Evolutionary conservation across 2,888 invertebrate genomes (phyloP).

Genomic region (Euclidia mi): DNA sequence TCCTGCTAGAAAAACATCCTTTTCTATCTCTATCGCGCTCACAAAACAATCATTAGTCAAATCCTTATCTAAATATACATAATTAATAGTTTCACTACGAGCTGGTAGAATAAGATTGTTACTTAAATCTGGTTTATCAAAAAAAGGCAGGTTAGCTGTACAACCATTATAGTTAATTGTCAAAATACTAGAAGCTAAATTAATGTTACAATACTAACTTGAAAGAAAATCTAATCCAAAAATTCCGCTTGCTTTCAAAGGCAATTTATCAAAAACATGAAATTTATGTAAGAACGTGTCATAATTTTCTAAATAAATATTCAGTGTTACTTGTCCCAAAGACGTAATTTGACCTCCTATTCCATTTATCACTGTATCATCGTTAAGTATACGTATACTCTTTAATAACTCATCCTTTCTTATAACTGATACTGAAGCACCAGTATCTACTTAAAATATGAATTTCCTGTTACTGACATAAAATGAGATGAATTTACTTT

Average conservation of each 20-base stretch:
- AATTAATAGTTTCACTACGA: constrained; percentile 1
- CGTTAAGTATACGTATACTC: not conserved
- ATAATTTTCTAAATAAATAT: not conserved
- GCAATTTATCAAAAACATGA: not conserved
- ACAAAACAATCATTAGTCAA: not conserved
- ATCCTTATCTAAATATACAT: not conserved
- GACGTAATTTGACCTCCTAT: constrained; percentile 1
- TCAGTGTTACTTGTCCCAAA: not conserved
- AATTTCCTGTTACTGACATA: not conserved
- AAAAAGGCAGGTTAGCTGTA: not conserved
- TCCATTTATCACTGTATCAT: not conserved
- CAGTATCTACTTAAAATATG: not conserved
- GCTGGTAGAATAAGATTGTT: too few relatives aligned
- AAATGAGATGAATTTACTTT: too few relatives aligned
- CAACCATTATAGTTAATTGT: not conserved
- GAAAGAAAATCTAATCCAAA: constrained; percentile 5
- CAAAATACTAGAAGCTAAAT: not conserved
- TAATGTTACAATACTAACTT: not conserved
- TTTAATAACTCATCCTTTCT: not conserved
- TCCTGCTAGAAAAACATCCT: constrained; percentile 6
- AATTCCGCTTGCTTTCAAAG: constrained; percentile 1
- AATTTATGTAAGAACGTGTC: constrained; percentile 2
- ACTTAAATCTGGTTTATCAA: too few relatives aligned
- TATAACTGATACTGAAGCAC: not conserved
- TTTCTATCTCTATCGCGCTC: not conserved